Conservation (phyloP, 2,113 vertebrate genomes). For the Hippocampus zosterae region DNA sequence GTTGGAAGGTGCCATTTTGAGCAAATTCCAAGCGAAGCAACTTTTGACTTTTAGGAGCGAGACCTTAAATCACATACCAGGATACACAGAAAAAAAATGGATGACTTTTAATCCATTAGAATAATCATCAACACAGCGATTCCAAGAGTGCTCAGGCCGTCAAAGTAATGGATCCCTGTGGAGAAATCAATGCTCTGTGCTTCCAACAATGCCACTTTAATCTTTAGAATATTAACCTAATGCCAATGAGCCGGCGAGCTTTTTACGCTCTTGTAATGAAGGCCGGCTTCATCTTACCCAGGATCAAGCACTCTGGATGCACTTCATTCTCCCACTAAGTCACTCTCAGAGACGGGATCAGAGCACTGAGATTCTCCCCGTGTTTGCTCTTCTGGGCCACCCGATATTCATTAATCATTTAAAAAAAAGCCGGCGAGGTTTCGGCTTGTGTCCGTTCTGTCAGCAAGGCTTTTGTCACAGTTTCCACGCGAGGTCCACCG, state of each 20-base stretch:
- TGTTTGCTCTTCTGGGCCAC: slow-evolving; percentile 7
- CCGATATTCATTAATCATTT: slow-evolving; percentile 16
- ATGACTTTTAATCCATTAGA: neutral
- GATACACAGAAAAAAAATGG: neutral
- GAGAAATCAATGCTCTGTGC: slow-evolving; percentile 2
- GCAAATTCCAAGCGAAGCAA: neutral
- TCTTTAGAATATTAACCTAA: slow-evolving; percentile 10
- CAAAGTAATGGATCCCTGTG: neutral
- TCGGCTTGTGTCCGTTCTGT: slow-evolving; percentile 1
- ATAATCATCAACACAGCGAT: neutral
- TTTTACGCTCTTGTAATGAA: slow-evolving; percentile 10
- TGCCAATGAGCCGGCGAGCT: slow-evolving; percentile 8
- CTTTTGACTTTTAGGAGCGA: neutral
- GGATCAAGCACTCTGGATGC: slow-evolving; percentile 11
- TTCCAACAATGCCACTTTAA: slow-evolving; percentile 2
- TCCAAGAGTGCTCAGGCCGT: neutral
- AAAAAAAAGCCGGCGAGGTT: slow-evolving; percentile 2
- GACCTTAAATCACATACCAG: neutral
- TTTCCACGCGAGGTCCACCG: slow-evolving; percentile 32
- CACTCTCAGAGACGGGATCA: slow-evolving; percentile 9
- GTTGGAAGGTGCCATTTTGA: neutral
- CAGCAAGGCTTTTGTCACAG: slow-evolving; percentile 5
- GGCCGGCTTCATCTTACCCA: slow-evolving; percentile 1
- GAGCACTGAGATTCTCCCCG: neutral
- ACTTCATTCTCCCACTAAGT: slow-evolving; percentile 12